Evolutionary conservation across 1,140 invertebrate species (phyloP).

Genomic region (Drosophila lacertosa): DNA sequence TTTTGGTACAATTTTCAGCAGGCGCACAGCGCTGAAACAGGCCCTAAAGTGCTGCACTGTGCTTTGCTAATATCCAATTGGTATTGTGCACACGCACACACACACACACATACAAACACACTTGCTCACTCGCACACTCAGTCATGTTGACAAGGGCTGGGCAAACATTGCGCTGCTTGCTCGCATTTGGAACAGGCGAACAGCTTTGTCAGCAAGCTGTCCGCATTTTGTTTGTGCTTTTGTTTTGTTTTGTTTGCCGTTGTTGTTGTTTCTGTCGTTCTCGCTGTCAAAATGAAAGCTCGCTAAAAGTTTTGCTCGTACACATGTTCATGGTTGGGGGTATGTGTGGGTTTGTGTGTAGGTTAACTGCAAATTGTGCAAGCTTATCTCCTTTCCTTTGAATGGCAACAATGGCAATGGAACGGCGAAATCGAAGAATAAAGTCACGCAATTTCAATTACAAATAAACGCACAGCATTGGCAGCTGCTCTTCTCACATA

Average conservation of each 20-base stretch:
- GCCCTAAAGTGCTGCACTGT: neutral
- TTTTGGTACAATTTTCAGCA: slow-evolving; percentile 68
- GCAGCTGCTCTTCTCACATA: slow-evolving; percentile 10
- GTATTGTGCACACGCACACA: neutral
- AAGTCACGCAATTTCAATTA: slow-evolving; percentile 82
- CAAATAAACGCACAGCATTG: slow-evolving; percentile 56
- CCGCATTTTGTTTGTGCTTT: slow-evolving; percentile 6
- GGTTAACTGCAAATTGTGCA: slow-evolving; percentile 57
- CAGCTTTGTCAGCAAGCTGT: slow-evolving; percentile 38
- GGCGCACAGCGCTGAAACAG: slow-evolving; percentile 43
- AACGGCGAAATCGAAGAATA: slow-evolving; percentile 75
- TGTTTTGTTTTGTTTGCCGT: slow-evolving; percentile 12
- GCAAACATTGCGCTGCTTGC: slow-evolving; percentile 75
- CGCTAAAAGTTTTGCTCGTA: slow-evolving; percentile 30
- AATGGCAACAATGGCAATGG: slow-evolving; percentile 45
- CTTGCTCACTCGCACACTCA: neutral
- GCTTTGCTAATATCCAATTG: slow-evolving; percentile 16
- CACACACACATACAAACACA: neutral
- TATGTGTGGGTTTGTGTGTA: slow-evolving; percentile 35
- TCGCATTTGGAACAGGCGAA: slow-evolving; percentile 64
- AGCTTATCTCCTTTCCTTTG: slow-evolving; percentile 44
- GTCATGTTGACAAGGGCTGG: slow-evolving; percentile 60
- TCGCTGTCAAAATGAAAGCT: slow-evolving; percentile 54
- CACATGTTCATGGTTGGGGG: slow-evolving; percentile 2
- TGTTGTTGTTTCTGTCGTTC: slow-evolving; percentile 7